Conservation (phyloP, 2,113 vertebrate genomes). For the Hypomesus transpacificus region DNA sequence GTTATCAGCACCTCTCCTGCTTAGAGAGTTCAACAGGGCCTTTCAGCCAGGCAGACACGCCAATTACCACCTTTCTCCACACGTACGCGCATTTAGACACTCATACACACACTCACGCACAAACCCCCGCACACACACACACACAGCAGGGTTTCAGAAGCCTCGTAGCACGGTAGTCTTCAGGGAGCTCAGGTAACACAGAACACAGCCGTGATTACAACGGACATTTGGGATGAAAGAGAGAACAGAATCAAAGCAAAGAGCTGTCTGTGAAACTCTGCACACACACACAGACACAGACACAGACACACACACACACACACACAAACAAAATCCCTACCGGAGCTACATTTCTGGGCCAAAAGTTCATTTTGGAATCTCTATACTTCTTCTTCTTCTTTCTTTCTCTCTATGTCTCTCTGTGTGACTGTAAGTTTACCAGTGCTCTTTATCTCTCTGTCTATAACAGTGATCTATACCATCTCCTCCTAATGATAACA, state of each 20-base stretch:
- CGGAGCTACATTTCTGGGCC: conserved; percentile 41
- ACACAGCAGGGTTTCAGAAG: background rate
- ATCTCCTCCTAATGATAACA: conserved; percentile 40
- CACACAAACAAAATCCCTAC: conserved; percentile 14
- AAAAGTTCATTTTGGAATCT: conserved; percentile 12
- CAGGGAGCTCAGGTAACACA: conserved; percentile 29
- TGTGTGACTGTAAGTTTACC: background rate
- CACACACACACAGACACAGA: background rate
- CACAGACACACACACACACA: background rate
- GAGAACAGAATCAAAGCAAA: conserved; percentile 42
- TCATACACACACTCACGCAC: background rate
- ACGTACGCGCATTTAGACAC: conserved; percentile 12
- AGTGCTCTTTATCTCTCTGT: background rate
- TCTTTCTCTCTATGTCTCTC: no score
- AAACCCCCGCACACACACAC: conserved; percentile 1
- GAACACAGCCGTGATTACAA: conserved; percentile 42
- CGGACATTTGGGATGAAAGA: conserved; percentile 48
- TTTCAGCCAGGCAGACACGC: conserved; percentile 54
- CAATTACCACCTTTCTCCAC: conserved; percentile 45
- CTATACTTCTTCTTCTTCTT: background rate
- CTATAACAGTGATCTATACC: conserved; percentile 23
- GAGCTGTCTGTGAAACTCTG: conserved; percentile 9
- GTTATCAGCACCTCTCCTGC: conserved; percentile 57
- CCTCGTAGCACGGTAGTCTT: conserved; percentile 26
- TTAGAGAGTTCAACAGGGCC: conserved; percentile 38